These are phyloP conservation scores for Blennius ocellaris DNA, from an alignment of 2,113 vertebrate genomes.

Conservation along the genomic window DNA sequence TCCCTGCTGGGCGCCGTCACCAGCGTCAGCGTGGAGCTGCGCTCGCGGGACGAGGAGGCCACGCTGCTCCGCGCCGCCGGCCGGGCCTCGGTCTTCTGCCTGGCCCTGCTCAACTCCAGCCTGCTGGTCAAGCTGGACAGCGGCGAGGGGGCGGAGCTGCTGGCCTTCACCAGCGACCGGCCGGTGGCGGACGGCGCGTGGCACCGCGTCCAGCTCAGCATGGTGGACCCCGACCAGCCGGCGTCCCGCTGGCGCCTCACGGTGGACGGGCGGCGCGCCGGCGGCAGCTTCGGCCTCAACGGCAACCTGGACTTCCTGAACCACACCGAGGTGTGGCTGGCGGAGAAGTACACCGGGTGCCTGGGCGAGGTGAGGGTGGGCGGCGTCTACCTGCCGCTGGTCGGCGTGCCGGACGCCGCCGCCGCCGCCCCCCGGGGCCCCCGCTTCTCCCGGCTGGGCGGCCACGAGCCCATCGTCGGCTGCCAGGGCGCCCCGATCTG, in stretches of 20 bases:
- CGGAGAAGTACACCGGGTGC: conserved; percentile 92
- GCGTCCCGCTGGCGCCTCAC: conserved; percentile 85
- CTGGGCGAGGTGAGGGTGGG: conserved; percentile 88
- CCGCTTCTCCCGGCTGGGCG: conserved; percentile 76
- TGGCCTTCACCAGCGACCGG: conserved; percentile 78
- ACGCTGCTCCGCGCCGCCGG: conserved; percentile 82
- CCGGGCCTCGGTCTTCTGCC: conserved; percentile 80
- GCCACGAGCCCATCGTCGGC: conserved; percentile 74
- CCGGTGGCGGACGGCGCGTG: conserved; percentile 87
- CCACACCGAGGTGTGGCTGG: conserved; percentile 79
- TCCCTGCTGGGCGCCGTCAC: conserved; percentile 79
- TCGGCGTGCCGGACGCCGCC: conserved; percentile 40
- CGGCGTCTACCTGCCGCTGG: conserved; percentile 88
- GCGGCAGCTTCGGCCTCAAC: conserved; percentile 70
- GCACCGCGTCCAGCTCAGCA: conserved; percentile 86
- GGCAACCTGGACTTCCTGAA: conserved; percentile 88
- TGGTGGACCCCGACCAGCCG: conserved; percentile 72
- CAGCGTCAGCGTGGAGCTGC: conserved; percentile 85
- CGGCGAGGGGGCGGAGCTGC: conserved; percentile 78
- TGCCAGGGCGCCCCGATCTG: conserved; percentile 87
- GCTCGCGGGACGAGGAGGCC: conserved; percentile 88
- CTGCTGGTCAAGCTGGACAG: conserved; percentile 84
- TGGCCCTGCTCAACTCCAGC: conserved; percentile 87
- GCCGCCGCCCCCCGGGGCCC: conserved; percentile 80
- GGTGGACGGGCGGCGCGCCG: conserved; percentile 78